A percentile compares a stretch with the other conserved stretches of the same genome.
Evolutionary conservation across 2,888 invertebrate species (phyloP).

Genomic region (Archips xylosteana): DNA sequence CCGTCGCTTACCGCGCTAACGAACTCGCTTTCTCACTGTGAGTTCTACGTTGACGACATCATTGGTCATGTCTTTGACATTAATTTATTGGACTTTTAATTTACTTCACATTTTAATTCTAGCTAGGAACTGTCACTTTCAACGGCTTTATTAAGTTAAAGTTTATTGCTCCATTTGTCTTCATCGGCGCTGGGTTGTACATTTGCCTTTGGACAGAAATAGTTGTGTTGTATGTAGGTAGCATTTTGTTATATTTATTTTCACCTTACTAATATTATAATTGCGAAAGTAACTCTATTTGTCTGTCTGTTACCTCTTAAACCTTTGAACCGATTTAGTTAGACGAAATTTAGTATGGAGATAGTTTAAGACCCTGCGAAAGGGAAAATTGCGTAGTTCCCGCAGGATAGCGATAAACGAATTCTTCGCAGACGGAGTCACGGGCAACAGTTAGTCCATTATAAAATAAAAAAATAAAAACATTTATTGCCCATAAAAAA

Average conservation of each 20-base stretch:
- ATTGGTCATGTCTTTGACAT: slow-evolving; percentile 27
- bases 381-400: too few species aligned
- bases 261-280: background rate
- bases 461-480: too few species aligned
- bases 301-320: too few species aligned
- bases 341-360: too few species aligned
- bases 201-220: background rate
- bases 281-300: too few species aligned
- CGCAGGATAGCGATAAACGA: too few species aligned
- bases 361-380: too few species aligned
- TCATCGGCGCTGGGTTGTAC: background rate
- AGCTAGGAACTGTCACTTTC: background rate
- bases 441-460: too few species aligned
- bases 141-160: background rate
- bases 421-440: too few species aligned
- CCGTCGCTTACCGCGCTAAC: slow-evolving; percentile 64
- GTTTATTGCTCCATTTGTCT: background rate
- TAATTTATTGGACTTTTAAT: slow-evolving; percentile 23
- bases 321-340: too few species aligned
- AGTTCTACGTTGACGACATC: slow-evolving; percentile 57
- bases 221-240: background rate
- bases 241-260: background rate
- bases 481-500: too few species aligned
- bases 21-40: slow-evolving; percentile 63
- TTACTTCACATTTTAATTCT: background rate